Evolutionary conservation across 2,888 invertebrate species (phyloP).

Genomic region (Lasius fuliginosus): DNA sequence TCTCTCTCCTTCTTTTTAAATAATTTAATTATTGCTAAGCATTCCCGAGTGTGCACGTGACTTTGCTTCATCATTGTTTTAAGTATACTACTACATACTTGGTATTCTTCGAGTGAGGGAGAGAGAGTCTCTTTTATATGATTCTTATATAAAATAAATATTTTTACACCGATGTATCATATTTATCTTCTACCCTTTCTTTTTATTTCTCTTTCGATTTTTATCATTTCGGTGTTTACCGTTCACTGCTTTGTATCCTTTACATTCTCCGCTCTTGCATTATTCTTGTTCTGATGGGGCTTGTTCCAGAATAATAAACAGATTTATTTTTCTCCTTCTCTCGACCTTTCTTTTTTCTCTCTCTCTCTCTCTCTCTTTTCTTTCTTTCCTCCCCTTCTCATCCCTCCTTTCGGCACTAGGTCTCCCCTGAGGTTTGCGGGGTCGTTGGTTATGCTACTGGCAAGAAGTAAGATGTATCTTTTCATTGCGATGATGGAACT

Average conservation of each 20-base stretch:
- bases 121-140: background rate
- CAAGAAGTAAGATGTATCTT: conserved; percentile 39
- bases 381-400: background rate
- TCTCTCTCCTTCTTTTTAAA: background rate
- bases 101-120: background rate
- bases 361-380: too few species aligned
- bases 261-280: background rate
- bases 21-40: conserved; percentile 19
- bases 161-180: conserved; percentile 3
- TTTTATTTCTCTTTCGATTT: conserved; percentile 9
- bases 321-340: conserved; percentile 34
- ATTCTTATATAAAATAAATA: conserved; percentile 17
- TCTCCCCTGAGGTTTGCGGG: conserved; percentile 22
- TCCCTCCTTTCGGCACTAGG: background rate
- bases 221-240: conserved; percentile 16
- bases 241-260: conserved; percentile 27
- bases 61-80: conserved; percentile 11
- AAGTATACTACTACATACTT: background rate
- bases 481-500: conserved; percentile 33
- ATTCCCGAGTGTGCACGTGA: background rate
- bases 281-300: conserved; percentile 15
- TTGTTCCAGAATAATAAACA: conserved; percentile 42
- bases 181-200: conserved; percentile 8
- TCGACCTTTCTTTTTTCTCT: background rate
- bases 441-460: conserved; percentile 35